phyloP scores from a whole-genome alignment of 2,888 invertebrate genomes.

The Diplazon laetatorius region DNA sequence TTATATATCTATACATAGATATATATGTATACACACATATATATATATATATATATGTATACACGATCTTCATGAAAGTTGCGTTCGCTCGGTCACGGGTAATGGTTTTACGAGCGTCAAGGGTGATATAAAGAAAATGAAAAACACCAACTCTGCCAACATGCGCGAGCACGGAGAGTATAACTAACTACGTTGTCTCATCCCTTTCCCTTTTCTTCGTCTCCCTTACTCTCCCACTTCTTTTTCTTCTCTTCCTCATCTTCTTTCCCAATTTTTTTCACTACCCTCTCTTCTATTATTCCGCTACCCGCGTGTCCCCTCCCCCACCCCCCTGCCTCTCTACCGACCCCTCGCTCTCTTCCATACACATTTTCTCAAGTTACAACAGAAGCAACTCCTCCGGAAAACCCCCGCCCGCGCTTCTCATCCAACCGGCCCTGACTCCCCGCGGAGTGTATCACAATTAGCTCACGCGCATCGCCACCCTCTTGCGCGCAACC shows the following conservation, averaged over 20 bases:
- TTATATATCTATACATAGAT: no score
- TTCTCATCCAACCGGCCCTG: conserved; percentile 67
- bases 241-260: background rate
- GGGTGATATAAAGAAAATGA: conserved; percentile 96
- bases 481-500: conserved; percentile 38
- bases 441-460: conserved; percentile 81
- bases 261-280: conserved; percentile 52
- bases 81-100: conserved; percentile 90
- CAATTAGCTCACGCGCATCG: conserved; percentile 77
- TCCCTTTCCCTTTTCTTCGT: conserved; percentile 43
- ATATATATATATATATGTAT: no score
- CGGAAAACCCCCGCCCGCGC: conserved; percentile 58
- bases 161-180: conserved; percentile 76
- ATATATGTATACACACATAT: no score
- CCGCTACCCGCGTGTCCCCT: conserved; percentile 69
- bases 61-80: conserved; percentile 78
- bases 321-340: conserved; percentile 64
- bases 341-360: conserved; percentile 49
- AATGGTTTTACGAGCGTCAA: conserved; percentile 93
- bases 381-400: conserved; percentile 69
- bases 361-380: conserved; percentile 74
- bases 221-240: conserved; percentile 50
- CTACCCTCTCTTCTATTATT: conserved; percentile 42
- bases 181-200: conserved; percentile 80
- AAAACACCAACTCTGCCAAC: conserved; percentile 86